Evolutionary conservation across 2,888 invertebrate genomes (phyloP).

Genomic region (Parnassius mnemosyne): DNA sequence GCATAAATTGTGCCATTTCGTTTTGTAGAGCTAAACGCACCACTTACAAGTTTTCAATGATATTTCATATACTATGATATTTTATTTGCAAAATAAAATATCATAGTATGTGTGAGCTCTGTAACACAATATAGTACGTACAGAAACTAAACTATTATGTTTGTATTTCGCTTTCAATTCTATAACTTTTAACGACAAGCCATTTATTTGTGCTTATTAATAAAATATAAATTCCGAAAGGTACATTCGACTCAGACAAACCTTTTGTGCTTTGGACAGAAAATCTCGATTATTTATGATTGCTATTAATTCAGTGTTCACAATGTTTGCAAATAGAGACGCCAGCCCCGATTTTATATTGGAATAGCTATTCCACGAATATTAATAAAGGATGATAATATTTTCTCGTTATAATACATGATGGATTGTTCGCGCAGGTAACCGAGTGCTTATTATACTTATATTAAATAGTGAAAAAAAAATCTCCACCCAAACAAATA

Average conservation of each 20-base stretch:
- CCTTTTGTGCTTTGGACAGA: slow-evolving; percentile 36
- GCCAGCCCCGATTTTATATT: slow-evolving; percentile 52
- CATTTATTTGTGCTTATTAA: slow-evolving; percentile 9
- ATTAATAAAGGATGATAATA: slow-evolving; percentile 58
- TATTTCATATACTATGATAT: too few species aligned
- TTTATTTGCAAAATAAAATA: neutral
- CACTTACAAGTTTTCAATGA: slow-evolving; percentile 1
- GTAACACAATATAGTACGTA: too few species aligned
- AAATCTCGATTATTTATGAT: slow-evolving; percentile 41
- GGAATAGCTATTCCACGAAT: slow-evolving; percentile 51
- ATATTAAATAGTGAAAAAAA: slow-evolving; percentile 56
- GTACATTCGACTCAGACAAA: slow-evolving; percentile 35
- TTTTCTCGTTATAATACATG: slow-evolving; percentile 70
- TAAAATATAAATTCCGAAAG: too few species aligned
- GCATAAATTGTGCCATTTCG: too few species aligned
- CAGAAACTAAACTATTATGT: neutral
- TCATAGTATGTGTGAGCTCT: too few species aligned
- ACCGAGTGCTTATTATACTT: slow-evolving; percentile 56
- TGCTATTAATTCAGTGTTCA: slow-evolving; percentile 34
- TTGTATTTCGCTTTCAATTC: neutral
- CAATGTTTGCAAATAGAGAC: slow-evolving; percentile 75
- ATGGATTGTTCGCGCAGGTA: slow-evolving; percentile 73
- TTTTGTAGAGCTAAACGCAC: neutral
- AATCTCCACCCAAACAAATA: slow-evolving; percentile 73
- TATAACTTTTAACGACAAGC: slow-evolving; percentile 12